phyloP scores from a whole-genome alignment of 2,888 invertebrate species.

The Capitulum mitella region DNA sequence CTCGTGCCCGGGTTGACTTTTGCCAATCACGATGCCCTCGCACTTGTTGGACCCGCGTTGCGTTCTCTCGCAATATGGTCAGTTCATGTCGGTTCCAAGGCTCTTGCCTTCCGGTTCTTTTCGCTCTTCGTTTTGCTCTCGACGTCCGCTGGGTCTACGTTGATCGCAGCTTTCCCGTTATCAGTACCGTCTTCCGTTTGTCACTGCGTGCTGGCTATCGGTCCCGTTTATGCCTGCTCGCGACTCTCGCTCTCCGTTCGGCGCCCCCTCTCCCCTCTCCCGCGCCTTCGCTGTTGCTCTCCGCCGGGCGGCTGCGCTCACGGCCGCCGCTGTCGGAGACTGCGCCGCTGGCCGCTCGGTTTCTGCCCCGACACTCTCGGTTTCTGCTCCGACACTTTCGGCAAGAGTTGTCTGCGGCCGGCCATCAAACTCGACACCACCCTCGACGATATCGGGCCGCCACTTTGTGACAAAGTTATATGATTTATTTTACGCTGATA shows the following conservation, averaged over 20 bases:
- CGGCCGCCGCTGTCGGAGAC: neutral
- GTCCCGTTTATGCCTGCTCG: too few relatives aligned
- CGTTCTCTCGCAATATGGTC: too few relatives aligned
- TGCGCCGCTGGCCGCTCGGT: neutral
- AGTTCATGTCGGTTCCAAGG: too few relatives aligned
- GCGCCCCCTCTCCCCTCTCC: neutral
- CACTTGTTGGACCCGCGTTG: too few relatives aligned
- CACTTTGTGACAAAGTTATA: constrained; percentile 16
- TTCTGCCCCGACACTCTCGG: neutral
- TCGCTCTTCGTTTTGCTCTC: too few relatives aligned
- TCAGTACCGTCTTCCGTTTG: too few relatives aligned
- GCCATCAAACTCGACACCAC: neutral
- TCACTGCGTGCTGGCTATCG: too few relatives aligned
- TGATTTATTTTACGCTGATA: constrained; percentile 23
- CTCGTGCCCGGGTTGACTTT: too few relatives aligned
- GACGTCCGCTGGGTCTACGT: too few relatives aligned
- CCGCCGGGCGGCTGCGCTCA: neutral
- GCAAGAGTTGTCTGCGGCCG: neutral
- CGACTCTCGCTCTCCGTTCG: neutral
- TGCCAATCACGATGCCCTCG: too few relatives aligned
- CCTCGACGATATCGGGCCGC: neutral
- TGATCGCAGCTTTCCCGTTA: too few relatives aligned
- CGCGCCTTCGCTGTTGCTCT: neutral
- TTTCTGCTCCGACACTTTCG: neutral
- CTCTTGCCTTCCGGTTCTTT: too few relatives aligned